Evolutionary conservation across 2,888 invertebrate species (phyloP).

Genomic region (Protophormia terraenovae): DNA sequence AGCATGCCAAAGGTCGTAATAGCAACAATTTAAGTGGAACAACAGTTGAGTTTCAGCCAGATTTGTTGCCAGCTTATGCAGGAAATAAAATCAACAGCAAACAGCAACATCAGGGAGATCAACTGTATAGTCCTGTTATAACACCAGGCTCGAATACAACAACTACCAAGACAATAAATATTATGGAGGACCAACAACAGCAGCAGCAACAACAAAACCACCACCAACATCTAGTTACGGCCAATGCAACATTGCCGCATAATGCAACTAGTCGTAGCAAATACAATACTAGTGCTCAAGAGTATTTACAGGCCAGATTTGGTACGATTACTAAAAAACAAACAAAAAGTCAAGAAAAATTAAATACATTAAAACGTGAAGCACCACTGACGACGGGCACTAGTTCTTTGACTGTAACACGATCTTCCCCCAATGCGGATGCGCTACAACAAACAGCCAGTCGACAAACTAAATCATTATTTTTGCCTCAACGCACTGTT

Average conservation of each 20-base stretch:
- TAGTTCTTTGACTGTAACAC: conserved; percentile 66
- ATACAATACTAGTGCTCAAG: conserved; percentile 72
- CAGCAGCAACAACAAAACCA: conserved; percentile 66
- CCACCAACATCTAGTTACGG: conserved; percentile 56
- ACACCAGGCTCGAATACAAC: conserved; percentile 63
- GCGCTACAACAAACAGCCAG: conserved; percentile 62
- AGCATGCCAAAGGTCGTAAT: conserved; percentile 8
- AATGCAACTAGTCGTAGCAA: conserved; percentile 67
- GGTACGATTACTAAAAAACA: conserved; percentile 53
- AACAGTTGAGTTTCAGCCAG: conserved; percentile 73
- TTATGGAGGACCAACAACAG: conserved; percentile 69
- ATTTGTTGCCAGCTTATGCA: conserved; percentile 72
- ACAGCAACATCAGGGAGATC: conserved; percentile 61
- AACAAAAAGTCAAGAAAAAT: conserved; percentile 63
- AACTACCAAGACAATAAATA: conserved; percentile 70
- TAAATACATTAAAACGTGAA: conserved; percentile 60
- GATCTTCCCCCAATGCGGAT: conserved; percentile 66
- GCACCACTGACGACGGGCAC: conserved; percentile 51
- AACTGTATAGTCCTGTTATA: conserved; percentile 66
- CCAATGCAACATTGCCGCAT: conserved; percentile 54
- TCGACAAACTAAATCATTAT: conserved; percentile 69
- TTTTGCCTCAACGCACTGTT: conserved; percentile 65
- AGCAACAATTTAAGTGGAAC: conserved; percentile 44
- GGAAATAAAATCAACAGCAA: conserved; percentile 66
- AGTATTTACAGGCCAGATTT: conserved; percentile 72